A percentile compares a stretch with the other conserved stretches of the same genome.
These are phyloP conservation scores for Saguinus imperator DNA, from an alignment of 2,113 vertebrate genomes.

Conservation along the genomic window DNA sequence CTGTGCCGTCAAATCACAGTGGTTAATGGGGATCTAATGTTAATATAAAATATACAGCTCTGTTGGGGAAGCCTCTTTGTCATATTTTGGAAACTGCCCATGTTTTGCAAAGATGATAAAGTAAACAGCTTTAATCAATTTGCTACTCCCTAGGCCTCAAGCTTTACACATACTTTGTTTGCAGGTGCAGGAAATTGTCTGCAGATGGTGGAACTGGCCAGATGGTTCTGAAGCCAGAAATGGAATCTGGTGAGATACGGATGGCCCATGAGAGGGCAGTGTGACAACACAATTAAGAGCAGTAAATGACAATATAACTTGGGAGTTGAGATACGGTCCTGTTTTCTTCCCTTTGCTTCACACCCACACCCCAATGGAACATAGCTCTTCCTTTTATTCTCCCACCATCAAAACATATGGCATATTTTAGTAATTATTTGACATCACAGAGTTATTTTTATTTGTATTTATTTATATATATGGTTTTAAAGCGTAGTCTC, in stretches of 20 bases:
- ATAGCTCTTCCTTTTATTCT: not conserved
- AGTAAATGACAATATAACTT: not conserved
- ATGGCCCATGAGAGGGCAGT: constrained; percentile 53
- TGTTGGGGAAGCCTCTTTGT: not conserved
- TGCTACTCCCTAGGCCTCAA: not conserved
- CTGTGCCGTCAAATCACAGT: not conserved
- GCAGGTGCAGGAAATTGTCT: not conserved
- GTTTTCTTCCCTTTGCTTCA: not conserved
- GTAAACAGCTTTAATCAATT: not conserved
- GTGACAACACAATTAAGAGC: not conserved
- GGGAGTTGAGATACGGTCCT: not conserved
- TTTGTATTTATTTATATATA: not conserved
- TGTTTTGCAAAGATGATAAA: constrained; percentile 9
- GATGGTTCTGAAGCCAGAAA: not conserved
- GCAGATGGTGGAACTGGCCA: not conserved
- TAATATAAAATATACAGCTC: not conserved
- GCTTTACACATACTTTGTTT: not conserved
- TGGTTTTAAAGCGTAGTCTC: not conserved
- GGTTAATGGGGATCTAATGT: not conserved
- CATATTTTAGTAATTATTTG: not conserved
- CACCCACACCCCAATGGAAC: not conserved
- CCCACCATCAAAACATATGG: not conserved
- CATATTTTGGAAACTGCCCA: not conserved
- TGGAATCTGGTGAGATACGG: not conserved
- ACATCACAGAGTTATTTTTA: not conserved